phyloP scores from a whole-genome alignment of 2,797 vertebrate genomes.

The Melanotaenia boesemani region DNA sequence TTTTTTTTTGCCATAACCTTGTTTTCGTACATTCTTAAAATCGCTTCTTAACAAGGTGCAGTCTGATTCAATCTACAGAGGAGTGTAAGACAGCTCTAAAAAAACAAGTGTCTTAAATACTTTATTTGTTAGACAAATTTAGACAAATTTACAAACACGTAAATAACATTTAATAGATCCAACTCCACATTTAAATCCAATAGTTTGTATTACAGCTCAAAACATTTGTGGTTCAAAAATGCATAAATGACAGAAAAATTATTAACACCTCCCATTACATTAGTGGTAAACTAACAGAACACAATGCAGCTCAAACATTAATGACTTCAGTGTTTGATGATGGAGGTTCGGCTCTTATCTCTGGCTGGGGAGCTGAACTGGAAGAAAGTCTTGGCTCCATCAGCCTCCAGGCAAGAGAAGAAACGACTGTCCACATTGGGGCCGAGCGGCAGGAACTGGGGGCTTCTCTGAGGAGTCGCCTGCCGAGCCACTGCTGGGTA shows the following conservation, averaged over 20 bases:
- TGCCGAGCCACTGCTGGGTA: conserved; percentile 64
- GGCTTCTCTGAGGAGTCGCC: conserved; percentile 69
- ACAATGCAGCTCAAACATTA: not conserved
- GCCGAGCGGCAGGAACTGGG: conserved; percentile 57
- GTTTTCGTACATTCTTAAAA: not conserved
- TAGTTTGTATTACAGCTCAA: not conserved
- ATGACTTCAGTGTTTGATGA: conserved; percentile 64
- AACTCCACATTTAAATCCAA: not conserved
- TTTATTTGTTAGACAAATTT: not conserved
- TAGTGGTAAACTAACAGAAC: conserved; percentile 1
- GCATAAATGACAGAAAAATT: not conserved
- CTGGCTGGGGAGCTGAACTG: conserved; percentile 76
- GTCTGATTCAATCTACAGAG: not conserved
- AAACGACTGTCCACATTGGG: conserved; percentile 64
- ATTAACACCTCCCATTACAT: not conserved
- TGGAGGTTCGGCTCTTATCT: conserved; percentile 53
- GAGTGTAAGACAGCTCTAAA: not conserved
- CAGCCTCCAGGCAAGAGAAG: conserved; percentile 75
- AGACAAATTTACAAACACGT: not conserved
- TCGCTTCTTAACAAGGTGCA: not conserved
- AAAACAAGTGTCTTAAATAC: not conserved
- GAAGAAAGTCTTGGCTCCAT: conserved; percentile 78
- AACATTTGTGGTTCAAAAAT: conserved; percentile 8
- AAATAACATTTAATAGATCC: not conserved
- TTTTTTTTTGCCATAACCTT: not conserved